Evolutionary conservation across 2,888 invertebrate genomes (phyloP).

Genomic region (Trichopoda pennipes): DNA sequence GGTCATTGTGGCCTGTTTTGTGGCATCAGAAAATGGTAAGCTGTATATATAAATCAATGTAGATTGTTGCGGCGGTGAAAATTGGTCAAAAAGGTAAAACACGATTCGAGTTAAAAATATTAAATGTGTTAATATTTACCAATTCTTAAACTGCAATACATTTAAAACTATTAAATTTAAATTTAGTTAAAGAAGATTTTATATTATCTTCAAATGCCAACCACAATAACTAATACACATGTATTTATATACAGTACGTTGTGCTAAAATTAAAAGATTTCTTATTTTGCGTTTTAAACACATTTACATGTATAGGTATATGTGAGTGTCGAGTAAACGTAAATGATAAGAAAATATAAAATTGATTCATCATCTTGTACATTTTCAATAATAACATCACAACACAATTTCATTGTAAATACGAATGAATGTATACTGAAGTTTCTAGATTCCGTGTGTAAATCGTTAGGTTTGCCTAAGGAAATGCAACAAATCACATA

Average conservation of each 20-base stretch:
- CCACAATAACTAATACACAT: no score
- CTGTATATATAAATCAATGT: slow-evolving; percentile 35
- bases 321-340: no score
- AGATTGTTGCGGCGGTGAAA: slow-evolving; percentile 1
- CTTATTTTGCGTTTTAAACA: no score
- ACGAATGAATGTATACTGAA: slow-evolving; percentile 10
- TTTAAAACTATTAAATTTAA: no score
- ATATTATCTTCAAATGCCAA: no score
- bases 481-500: slow-evolving; percentile 35
- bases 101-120: no score
- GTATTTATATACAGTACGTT: no score
- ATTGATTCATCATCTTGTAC: not conserved
- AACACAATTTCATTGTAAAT: not conserved
- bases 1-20: slow-evolving; percentile 39
- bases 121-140: no score
- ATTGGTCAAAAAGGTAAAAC: not conserved
- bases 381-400: slow-evolving; percentile 8
- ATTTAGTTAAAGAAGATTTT: no score
- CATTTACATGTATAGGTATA: no score
- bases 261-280: no score
- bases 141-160: no score
- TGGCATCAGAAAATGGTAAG: slow-evolving; percentile 40
- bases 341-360: not conserved
- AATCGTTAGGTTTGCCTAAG: not conserved
- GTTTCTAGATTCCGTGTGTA: not conserved